Percentiles rank a stretch among this genome's conserved stretches.
Evolutionary conservation across 2,797 vertebrate genomes (phyloP).

Genomic region (Eulemur mongoz): DNA sequence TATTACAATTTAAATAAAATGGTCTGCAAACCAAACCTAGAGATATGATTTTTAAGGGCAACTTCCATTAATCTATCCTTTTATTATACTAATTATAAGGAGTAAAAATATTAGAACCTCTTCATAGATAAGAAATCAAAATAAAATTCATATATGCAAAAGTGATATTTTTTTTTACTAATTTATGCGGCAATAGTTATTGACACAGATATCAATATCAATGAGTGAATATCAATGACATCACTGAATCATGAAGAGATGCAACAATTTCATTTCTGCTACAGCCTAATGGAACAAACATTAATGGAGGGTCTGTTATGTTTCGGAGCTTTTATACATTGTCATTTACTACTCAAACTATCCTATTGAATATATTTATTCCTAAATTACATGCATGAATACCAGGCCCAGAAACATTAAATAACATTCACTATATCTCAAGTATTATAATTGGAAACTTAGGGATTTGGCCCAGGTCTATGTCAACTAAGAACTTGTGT

Average conservation of each 20-base stretch:
- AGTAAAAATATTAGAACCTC: neutral
- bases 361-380: neutral
- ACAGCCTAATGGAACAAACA: neutral
- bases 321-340: neutral
- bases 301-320: neutral
- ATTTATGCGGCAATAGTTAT: neutral
- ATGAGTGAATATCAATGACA: neutral
- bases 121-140: neutral
- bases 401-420: neutral
- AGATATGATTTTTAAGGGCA: neutral
- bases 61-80: neutral
- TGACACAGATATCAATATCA: neutral
- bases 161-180: neutral
- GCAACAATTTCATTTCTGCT: neutral
- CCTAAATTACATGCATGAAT: neutral
- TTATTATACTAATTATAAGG: neutral
- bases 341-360: neutral
- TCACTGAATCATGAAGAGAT: neutral
- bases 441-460: neutral
- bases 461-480: neutral
- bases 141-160: neutral
- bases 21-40: neutral
- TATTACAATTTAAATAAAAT: neutral
- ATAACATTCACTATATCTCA: neutral
- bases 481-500: neutral